phyloP scores from a whole-genome alignment of 1,140 invertebrate species.

The Teleogryllus occipitalis region DNA sequence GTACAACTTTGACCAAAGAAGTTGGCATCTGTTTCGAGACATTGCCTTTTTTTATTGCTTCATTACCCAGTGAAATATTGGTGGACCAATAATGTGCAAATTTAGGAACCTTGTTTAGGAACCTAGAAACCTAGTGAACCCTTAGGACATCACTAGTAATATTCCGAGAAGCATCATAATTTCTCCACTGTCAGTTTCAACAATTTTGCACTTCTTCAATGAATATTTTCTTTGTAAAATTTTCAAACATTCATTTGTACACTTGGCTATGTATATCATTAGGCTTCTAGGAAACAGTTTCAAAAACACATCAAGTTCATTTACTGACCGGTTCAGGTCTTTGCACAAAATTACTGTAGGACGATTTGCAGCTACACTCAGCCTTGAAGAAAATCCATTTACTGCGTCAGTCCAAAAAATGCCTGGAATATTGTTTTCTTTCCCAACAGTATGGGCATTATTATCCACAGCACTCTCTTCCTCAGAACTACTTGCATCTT shows the following conservation, averaged over 20 bases:
- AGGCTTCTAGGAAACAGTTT: neutral
- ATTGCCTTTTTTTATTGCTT: neutral
- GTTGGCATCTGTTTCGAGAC: too few species aligned
- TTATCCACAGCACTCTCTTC: neutral
- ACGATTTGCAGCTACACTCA: neutral
- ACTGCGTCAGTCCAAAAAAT: neutral
- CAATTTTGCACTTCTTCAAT: neutral
- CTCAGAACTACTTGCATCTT: neutral
- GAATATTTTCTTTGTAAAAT: neutral
- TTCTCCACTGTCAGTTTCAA: neutral
- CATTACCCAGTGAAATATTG: neutral
- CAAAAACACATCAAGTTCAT: neutral
- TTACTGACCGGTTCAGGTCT: neutral
- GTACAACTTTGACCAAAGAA: too few species aligned
- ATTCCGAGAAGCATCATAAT: neutral
- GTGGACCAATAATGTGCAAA: neutral
- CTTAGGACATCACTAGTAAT: neutral
- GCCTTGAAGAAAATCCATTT: neutral
- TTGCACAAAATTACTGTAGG: neutral
- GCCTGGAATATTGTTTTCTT: neutral
- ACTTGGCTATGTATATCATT: neutral
- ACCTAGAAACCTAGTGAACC: too few species aligned
- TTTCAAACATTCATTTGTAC: neutral
- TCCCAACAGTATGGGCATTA: neutral
- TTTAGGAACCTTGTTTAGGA: neutral